Conservation (phyloP, 2,888 invertebrate species). For the Smittia aterrima region DNA sequence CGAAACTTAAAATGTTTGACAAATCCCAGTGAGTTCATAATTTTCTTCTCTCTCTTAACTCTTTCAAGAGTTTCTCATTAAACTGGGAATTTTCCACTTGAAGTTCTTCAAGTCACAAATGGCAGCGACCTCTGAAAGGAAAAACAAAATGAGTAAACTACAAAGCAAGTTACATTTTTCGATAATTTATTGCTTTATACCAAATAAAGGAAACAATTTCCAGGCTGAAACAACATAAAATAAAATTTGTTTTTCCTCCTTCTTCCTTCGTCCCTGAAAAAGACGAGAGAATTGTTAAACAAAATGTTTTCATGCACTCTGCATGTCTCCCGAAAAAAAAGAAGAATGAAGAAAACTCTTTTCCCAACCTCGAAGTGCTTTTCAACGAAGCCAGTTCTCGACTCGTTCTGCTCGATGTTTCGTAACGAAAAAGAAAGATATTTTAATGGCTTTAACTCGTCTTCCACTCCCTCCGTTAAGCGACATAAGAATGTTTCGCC, state of each 20-base stretch:
- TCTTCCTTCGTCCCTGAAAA: background rate
- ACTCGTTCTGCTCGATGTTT: conserved; percentile 5
- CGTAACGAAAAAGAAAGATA: background rate
- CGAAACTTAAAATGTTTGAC: background rate
- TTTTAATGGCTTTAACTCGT: conserved; percentile 25
- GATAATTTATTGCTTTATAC: conserved; percentile 24
- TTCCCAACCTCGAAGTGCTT: background rate
- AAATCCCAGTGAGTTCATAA: no score
- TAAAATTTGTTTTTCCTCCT: conserved; percentile 13
- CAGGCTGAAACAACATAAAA: conserved; percentile 4
- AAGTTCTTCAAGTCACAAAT: background rate
- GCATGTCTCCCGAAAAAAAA: conserved; percentile 24
- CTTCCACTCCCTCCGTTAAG: conserved; percentile 12
- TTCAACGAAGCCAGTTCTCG: background rate
- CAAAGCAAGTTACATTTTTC: background rate
- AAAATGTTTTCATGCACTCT: conserved; percentile 25
- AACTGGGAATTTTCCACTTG: background rate
- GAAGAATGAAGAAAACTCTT: no score
- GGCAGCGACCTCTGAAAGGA: background rate
- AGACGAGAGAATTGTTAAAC: conserved; percentile 12
- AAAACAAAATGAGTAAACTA: background rate
- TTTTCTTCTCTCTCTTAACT: no score
- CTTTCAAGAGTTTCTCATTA: no score
- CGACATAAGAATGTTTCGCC: conserved; percentile 19
- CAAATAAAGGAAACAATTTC: conserved; percentile 4